phyloP scores from a whole-genome alignment of 2,888 invertebrate genomes.

The Cephus nigrinus region DNA sequence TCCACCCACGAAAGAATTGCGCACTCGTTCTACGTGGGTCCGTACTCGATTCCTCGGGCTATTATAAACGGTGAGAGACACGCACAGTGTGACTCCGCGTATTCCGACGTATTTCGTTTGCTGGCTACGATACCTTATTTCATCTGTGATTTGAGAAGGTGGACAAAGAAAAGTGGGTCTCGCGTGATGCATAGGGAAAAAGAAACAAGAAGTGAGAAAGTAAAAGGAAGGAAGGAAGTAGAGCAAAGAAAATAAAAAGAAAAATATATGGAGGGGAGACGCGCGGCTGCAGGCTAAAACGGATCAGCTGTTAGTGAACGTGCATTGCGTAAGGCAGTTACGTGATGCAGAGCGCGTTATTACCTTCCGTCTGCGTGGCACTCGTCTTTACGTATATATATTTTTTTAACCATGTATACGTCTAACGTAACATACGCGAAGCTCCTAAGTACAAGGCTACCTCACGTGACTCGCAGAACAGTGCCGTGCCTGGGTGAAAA shows the following conservation, averaged over 20 bases:
- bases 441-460: constrained; percentile 40
- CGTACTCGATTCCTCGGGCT: background rate
- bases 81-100: background rate
- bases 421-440: constrained; percentile 1
- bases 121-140: background rate
- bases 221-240: too few species aligned
- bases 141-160: background rate
- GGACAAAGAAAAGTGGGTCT: too few species aligned
- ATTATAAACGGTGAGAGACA: background rate
- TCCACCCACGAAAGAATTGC: background rate
- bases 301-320: constrained; percentile 43
- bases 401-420: constrained; percentile 4
- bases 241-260: too few species aligned
- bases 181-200: too few species aligned
- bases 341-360: constrained; percentile 29
- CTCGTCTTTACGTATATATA: constrained; percentile 12
- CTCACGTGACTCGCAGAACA: background rate
- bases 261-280: background rate
- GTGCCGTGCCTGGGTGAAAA: background rate
- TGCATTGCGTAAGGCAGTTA: constrained; percentile 39
- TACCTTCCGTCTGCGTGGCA: constrained; percentile 30
- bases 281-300: background rate
- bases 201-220: too few species aligned
- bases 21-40: background rate
- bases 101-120: background rate